Conservation (phyloP, 2,888 invertebrate species). For the Athalia rosae region DNA sequence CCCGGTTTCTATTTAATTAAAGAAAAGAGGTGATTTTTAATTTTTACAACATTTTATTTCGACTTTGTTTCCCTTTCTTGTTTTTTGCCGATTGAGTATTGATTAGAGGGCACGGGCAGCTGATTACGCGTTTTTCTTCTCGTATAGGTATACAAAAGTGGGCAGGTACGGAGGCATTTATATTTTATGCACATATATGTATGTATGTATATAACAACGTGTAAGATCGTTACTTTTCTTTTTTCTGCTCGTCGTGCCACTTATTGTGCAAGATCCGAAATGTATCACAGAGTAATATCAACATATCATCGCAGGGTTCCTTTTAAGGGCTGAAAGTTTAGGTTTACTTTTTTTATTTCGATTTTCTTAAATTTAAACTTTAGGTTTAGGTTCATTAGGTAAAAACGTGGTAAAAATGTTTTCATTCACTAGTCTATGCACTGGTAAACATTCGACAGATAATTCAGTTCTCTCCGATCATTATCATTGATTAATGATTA, state of each 20-base stretch:
- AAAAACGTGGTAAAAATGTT: too few relatives aligned
- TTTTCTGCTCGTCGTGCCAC: background rate
- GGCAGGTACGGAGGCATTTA: background rate
- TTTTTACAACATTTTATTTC: background rate
- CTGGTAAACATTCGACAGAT: too few relatives aligned
- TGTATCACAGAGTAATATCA: too few relatives aligned
- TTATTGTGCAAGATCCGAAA: too few relatives aligned
- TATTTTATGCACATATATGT: background rate
- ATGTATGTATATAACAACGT: background rate
- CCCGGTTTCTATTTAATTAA: background rate
- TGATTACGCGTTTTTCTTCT: background rate
- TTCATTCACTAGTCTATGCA: too few relatives aligned
- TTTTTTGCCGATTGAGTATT: background rate
- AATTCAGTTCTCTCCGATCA: too few relatives aligned
- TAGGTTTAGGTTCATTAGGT: too few relatives aligned
- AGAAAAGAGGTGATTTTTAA: constrained; percentile 1
- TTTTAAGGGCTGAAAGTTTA: too few relatives aligned
- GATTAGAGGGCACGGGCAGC: background rate
- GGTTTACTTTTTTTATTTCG: too few relatives aligned
- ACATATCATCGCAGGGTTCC: too few relatives aligned
- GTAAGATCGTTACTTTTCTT: background rate
- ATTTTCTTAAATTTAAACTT: too few relatives aligned
- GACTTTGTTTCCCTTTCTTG: background rate
- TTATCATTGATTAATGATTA: too few relatives aligned
- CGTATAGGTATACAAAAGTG: background rate